phyloP scores from a whole-genome alignment of 2,888 invertebrate species.

The Ecliptopera silaceata region DNA sequence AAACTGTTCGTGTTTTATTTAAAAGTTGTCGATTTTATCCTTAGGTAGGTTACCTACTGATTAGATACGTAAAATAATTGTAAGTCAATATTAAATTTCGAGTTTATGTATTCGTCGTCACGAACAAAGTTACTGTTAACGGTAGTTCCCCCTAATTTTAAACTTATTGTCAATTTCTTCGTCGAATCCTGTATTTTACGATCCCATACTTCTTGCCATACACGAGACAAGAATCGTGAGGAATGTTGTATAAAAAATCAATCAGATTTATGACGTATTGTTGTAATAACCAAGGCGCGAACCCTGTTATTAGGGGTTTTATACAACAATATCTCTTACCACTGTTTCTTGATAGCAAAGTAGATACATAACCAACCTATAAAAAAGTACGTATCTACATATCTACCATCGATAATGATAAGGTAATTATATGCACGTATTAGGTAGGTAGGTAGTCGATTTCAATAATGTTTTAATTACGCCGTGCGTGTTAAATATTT shows the following conservation, averaged over 20 bases:
- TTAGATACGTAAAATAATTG: not conserved
- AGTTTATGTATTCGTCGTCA: not conserved
- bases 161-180: not conserved
- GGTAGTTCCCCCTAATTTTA: not conserved
- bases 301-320: too few relatives aligned
- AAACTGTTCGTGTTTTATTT: not conserved
- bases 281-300: too few relatives aligned
- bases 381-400: not conserved
- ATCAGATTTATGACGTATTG: too few relatives aligned
- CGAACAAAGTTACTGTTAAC: not conserved
- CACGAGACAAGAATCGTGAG: not conserved
- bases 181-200: constrained; percentile 2
- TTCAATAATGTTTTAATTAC: constrained; percentile 43
- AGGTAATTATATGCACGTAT: constrained; percentile 12
- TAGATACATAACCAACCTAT: not conserved
- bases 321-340: too few relatives aligned
- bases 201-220: not conserved
- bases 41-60: not conserved
- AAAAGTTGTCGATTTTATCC: not conserved
- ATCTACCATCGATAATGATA: not conserved
- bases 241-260: too few relatives aligned
- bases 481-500: constrained; percentile 46
- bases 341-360: too few relatives aligned
- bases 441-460: constrained; percentile 11
- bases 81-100: too few relatives aligned